Evolutionary conservation across 2,113 vertebrate species (phyloP).

Genomic region (Peromyscus leucopus): DNA sequence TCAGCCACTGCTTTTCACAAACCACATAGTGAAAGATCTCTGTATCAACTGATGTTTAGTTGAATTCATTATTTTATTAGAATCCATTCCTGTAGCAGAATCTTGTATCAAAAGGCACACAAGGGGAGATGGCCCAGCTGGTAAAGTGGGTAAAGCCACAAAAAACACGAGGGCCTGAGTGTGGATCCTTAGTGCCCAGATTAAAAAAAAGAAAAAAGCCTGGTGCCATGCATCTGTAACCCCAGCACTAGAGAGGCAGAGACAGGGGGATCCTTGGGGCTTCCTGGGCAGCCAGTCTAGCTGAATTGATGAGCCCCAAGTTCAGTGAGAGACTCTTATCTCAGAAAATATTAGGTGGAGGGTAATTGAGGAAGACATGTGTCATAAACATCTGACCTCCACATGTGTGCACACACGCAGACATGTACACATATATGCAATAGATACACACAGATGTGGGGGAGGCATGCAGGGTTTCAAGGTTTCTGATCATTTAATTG

Average conservation of each 20-base stretch:
- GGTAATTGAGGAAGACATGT: background rate
- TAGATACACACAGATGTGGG: background rate
- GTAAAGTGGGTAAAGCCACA: background rate
- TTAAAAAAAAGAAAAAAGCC: background rate
- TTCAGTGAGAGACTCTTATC: background rate
- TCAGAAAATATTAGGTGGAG: background rate
- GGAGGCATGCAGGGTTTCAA: background rate
- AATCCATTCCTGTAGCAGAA: background rate
- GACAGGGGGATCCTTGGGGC: background rate
- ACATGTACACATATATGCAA: background rate
- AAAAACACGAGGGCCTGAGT: background rate
- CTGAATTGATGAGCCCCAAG: background rate
- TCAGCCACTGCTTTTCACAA: background rate
- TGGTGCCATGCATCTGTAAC: background rate
- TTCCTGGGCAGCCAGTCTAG: background rate
- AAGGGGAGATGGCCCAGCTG: background rate
- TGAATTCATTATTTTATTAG: background rate
- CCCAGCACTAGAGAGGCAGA: background rate
- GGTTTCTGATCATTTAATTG: background rate
- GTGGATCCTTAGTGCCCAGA: background rate
- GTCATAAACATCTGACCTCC: background rate
- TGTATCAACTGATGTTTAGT: background rate
- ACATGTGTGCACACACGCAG: background rate
- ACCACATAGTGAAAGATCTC: accelerated
- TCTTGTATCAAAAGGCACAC: background rate